These are phyloP conservation scores for Meiosimyza platycephala DNA, from an alignment of 2,888 invertebrate species.

Conservation along the genomic window DNA sequence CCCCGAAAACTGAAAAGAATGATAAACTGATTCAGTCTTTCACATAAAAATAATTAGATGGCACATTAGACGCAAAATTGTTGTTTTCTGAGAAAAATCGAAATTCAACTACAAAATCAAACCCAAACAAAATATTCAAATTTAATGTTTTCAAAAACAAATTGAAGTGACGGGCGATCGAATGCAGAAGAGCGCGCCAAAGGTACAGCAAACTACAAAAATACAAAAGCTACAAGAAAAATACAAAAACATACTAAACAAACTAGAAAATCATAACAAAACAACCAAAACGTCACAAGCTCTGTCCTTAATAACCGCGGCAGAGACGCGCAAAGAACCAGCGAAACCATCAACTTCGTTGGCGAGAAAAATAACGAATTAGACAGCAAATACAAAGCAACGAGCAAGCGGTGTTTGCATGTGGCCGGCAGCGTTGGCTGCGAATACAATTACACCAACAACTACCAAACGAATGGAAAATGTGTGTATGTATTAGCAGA, in stretches of 20 bases:
- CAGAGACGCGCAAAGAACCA: constrained; percentile 20
- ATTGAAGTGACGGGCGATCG: neutral
- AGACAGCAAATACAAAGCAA: neutral
- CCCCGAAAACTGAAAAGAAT: too few species aligned
- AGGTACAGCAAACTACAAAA: constrained; percentile 63
- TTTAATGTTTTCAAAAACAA: neutral
- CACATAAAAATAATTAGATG: too few species aligned
- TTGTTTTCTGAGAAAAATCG: too few species aligned
- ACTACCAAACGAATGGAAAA: neutral
- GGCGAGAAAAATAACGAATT: neutral
- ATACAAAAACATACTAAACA: constrained; percentile 53
- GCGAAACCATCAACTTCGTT: neutral
- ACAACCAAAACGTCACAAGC: constrained; percentile 47
- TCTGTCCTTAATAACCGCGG: neutral
- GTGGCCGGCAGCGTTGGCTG: neutral
- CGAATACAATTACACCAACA: neutral
- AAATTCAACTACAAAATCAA: too few species aligned
- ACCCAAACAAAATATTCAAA: too few species aligned
- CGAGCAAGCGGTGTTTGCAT: neutral
- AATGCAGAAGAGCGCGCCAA: constrained; percentile 8
- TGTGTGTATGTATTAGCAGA: too few species aligned
- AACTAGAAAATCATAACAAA: constrained; percentile 42
- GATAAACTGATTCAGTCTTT: too few species aligned
- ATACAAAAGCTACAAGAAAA: constrained; percentile 53
- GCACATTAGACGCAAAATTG: too few species aligned